Evolutionary conservation across 2,888 invertebrate genomes (phyloP).

Genomic region (Platypus cylindrus): DNA sequence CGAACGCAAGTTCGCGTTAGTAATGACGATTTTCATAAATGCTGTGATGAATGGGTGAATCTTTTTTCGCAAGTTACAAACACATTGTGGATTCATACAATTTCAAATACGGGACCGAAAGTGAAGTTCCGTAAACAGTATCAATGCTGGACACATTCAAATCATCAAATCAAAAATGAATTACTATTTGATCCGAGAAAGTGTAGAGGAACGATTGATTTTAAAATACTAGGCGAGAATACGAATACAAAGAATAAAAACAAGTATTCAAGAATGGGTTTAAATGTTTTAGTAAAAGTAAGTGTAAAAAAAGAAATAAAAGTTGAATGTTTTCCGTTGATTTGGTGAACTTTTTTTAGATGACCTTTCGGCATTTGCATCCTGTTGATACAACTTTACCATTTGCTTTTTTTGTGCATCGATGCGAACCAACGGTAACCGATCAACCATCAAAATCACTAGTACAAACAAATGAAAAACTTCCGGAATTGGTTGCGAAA

Average conservation of each 20-base stretch:
- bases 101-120: conserved; percentile 35
- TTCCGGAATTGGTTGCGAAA: conserved; percentile 29
- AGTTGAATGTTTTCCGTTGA: no score
- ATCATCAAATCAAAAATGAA: conserved; percentile 31
- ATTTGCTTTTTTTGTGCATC: conserved; percentile 31
- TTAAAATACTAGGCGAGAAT: conserved; percentile 33
- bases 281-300: conserved; percentile 34
- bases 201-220: conserved; percentile 33
- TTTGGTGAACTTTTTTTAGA: conserved; percentile 23
- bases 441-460: conserved; percentile 26
- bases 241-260: conserved; percentile 30
- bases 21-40: conserved; percentile 31
- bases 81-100: conserved; percentile 35
- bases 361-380: conserved; percentile 33
- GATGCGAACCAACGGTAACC: conserved; percentile 29
- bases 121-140: conserved; percentile 35
- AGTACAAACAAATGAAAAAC: conserved; percentile 23
- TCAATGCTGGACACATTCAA: conserved; percentile 34
- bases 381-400: conserved; percentile 23
- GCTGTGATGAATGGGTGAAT: conserved; percentile 35
- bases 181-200: conserved; percentile 32
- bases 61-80: conserved; percentile 31
- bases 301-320: no score
- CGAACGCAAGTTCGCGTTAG: conserved; percentile 31
- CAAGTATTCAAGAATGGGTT: conserved; percentile 30